Evolutionary conservation across 2,113 vertebrate species (phyloP).

Genomic region (Pandion haliaetus): DNA sequence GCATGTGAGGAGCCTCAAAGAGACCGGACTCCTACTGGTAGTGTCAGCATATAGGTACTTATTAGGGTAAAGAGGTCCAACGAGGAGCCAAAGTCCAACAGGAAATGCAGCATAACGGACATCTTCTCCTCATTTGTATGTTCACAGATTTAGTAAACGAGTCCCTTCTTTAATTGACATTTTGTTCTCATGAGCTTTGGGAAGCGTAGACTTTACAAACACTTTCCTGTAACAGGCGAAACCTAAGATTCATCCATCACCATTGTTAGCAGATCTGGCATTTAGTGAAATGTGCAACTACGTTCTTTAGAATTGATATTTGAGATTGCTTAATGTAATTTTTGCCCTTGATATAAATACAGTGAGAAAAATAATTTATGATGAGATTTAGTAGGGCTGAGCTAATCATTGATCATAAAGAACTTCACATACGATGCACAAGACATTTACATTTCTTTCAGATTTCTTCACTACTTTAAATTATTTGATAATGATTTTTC

Average conservation of each 20-base stretch:
- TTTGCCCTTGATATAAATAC: neutral
- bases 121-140: neutral
- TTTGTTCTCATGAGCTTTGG: neutral
- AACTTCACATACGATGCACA: neutral
- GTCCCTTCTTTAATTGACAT: neutral
- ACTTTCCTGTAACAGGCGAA: neutral
- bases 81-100: neutral
- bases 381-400: neutral
- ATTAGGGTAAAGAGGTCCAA: neutral
- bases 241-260: too few relatives aligned
- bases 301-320: neutral
- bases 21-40: rapidly evolving
- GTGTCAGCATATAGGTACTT: neutral
- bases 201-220: neutral
- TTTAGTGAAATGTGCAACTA: neutral
- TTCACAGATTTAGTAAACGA: neutral
- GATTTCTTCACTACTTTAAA: neutral
- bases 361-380: neutral
- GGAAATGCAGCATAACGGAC: neutral
- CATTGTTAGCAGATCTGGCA: neutral
- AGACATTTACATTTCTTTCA: neutral
- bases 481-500: neutral
- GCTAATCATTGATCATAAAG: neutral
- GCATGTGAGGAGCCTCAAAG: too few relatives aligned
- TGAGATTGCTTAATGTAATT: neutral